Base-by-base conservation (phyloP, 2,888 invertebrate genomes). In the Mimachlamys varia region DNA sequence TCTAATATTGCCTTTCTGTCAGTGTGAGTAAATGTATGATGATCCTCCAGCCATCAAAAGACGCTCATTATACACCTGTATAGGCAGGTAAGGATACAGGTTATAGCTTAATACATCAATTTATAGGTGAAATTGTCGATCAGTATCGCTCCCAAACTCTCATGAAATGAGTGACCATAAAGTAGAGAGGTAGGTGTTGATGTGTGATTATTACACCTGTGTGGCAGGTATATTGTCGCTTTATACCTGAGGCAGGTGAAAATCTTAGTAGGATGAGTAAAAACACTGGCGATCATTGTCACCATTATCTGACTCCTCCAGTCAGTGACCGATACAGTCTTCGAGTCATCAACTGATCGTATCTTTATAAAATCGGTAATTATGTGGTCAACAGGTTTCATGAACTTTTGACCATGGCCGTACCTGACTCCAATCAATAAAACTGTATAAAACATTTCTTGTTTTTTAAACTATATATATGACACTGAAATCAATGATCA, bases 61-160 rank as follows among this genome's bases (percentile, higher is more conserved):
- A 17, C 15, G 58, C 76, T 76, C 76, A 13, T 76, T 76, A 76
- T 33, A 76, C 76, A 76, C 76, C 76, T 76, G 76, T 76, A 27
- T 27, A 27, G 76, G 33, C 76, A 76, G 76, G 76, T 76, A 76
- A 76, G 76, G 33, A 76, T 76, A 76, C 33, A 76, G 76, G 76
- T 76, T 58, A 76, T 33, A 33, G 33, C 76, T 33, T 33, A 76
- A 76, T 76, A 76, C 76, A 76, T 76, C 76, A 76, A 27, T 5
- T 27, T 76, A 27, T 33, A 76, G 76, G 76, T 76, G 76, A 27
- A 33, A 76, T 76, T 33, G 76, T 27, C 27, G 76, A 76, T 76
- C 76, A 76, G 76, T 76, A 76, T 76, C 76, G 76, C 33, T 33
- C 17, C 27, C 12, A 27, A 76, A 27, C 27, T 27, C 76, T 33